A percentile compares a stretch with the other conserved stretches of the same genome.
phyloP scores from a whole-genome alignment of 1,140 invertebrate species.

The Glossosoma conforme region DNA sequence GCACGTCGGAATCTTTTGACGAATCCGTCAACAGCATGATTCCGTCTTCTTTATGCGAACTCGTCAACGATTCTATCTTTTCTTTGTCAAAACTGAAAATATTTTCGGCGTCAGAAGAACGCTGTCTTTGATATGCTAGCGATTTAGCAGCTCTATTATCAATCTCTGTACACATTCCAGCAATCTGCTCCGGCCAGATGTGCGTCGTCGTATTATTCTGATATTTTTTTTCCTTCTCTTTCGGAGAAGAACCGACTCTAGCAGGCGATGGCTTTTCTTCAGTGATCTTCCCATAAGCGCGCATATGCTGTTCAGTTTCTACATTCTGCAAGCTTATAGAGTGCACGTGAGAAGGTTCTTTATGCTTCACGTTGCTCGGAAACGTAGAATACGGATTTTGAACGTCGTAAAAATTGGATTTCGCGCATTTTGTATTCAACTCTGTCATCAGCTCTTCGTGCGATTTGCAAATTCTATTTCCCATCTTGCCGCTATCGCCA shows the following conservation, averaged over 20 bases:
- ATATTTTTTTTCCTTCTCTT: slow-evolving; percentile 25
- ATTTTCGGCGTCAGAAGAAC: slow-evolving; percentile 53
- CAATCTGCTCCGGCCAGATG: slow-evolving; percentile 55
- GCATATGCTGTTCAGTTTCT: slow-evolving; percentile 57
- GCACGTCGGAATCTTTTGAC: slow-evolving; percentile 52
- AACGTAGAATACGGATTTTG: slow-evolving; percentile 59
- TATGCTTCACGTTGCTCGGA: slow-evolving; percentile 52
- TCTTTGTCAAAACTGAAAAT: slow-evolving; percentile 68
- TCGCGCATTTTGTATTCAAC: slow-evolving; percentile 44
- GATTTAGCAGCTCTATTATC: slow-evolving; percentile 43
- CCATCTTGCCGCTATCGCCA: slow-evolving; percentile 36
- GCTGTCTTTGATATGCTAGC: slow-evolving; percentile 44
- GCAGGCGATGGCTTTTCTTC: slow-evolving; percentile 18
- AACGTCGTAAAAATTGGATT: slow-evolving; percentile 59
- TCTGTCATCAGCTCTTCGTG: slow-evolving; percentile 55
- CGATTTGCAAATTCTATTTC: slow-evolving; percentile 45
- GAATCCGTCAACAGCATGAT: slow-evolving; percentile 49
- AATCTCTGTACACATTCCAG: slow-evolving; percentile 51
- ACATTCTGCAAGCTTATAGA: slow-evolving; percentile 62
- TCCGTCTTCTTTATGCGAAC: slow-evolving; percentile 42
- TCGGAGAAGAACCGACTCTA: slow-evolving; percentile 17
- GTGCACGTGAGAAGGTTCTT: slow-evolving; percentile 57
- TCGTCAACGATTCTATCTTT: slow-evolving; percentile 61
- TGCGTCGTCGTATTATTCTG: slow-evolving; percentile 40
- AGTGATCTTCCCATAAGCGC: slow-evolving; percentile 34